Conservation (phyloP, 2,797 vertebrate genomes). For the Anguilla anguilla region DNA sequence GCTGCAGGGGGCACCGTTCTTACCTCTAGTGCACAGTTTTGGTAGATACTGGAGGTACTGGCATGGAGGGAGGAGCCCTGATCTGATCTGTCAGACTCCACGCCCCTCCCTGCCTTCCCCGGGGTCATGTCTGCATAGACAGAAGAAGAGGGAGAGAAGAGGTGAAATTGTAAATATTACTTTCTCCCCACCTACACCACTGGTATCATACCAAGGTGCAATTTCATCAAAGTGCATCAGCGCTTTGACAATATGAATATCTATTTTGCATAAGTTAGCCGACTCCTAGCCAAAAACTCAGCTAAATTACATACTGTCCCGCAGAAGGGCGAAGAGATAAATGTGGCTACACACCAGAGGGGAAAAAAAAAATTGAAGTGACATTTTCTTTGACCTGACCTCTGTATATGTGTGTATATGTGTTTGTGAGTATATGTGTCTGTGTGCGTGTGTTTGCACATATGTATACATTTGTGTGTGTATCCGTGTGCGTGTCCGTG, state of each 20-base stretch:
- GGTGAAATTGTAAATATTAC: not conserved
- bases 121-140: slow-evolving; percentile 61
- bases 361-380: no score
- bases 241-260: not conserved
- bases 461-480: not conserved
- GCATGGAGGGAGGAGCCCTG: slow-evolving; percentile 88
- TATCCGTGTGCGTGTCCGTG: not conserved
- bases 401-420: no score
- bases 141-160: slow-evolving; percentile 10
- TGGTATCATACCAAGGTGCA: not conserved
- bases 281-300: not conserved
- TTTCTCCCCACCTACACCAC: not conserved
- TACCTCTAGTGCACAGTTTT: slow-evolving; percentile 95
- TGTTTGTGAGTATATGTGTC: no score
- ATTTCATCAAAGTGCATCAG: not conserved
- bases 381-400: no score
- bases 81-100: slow-evolving; percentile 85
- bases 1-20: slow-evolving; percentile 47
- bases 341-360: no score
- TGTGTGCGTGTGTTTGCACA: not conserved
- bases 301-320: not conserved
- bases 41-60: slow-evolving; percentile 94
- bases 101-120: slow-evolving; percentile 74
- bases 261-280: not conserved
- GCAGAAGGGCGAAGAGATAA: no score